A percentile compares a stretch with the other conserved stretches of the same genome.
Conservation (phyloP, 2,888 invertebrate species). For the Chirona hameri region DNA sequence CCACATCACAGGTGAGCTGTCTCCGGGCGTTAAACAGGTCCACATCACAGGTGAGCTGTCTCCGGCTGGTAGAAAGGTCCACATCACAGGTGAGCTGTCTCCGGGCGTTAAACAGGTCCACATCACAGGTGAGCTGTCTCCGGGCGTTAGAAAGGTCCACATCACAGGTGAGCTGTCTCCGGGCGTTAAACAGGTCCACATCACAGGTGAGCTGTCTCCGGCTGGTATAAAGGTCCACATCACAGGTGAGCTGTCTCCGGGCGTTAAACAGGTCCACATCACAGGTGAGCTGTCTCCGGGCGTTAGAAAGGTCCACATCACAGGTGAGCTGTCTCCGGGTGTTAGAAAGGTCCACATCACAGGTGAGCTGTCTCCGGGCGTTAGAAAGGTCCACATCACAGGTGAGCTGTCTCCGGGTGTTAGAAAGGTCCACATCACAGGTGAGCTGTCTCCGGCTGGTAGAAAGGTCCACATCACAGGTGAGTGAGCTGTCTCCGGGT, state of each 20-base stretch:
- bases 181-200: no score
- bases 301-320: constrained; percentile 53
- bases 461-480: constrained; percentile 52
- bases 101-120: no score
- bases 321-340: constrained; percentile 42
- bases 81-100: constrained; percentile 46
- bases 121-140: constrained; percentile 46
- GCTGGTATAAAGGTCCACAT: constrained; percentile 54
- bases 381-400: constrained; percentile 53
- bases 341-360: no score
- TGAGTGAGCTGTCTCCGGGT: constrained; percentile 38
- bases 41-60: no score
- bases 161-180: constrained; percentile 46
- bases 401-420: constrained; percentile 41
- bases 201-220: no score
- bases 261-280: no score
- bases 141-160: constrained; percentile 55
- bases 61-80: no score
- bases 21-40: neutral
- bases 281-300: constrained; percentile 50
- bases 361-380: constrained; percentile 51
- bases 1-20: constrained; percentile 47
- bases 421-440: no score
- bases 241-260: constrained; percentile 43
- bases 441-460: no score